Base-by-base conservation (phyloP, 2,888 invertebrate species). In the Nudaria mundana region DNA sequence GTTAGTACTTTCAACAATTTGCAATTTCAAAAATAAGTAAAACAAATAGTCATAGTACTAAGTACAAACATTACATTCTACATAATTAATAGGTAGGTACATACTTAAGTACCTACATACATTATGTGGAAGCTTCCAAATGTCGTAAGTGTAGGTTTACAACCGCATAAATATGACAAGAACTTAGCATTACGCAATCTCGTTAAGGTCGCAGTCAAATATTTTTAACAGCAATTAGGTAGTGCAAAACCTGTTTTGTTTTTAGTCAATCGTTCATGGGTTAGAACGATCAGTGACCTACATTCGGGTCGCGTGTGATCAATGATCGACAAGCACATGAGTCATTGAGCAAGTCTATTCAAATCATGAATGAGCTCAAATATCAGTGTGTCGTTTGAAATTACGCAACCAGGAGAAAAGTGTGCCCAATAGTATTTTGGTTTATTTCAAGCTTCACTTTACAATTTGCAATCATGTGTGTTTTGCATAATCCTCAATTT, bases 301-400 rank as follows among this genome's bases (percentile, higher is more conserved):
- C 54, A 52, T 66, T 60, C 41, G 37, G 56, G 52, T 56, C 54
- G 58, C 50, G 54, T 56, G 59, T 62, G 66, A 69, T 68, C 62
- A 58, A 47, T 59, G 61, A 60, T 63, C 61, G 53, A 59, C 57
- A 59, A 52, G 44, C 54, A 54, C 59, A 62, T 70, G 65, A 60
- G 54, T 53, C 66, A 73, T 80, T 81, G 76, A 62, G 76, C 70
- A 81, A 80, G 63, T 63, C 70, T 69, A 71, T 73, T 69, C 62
- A 67, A 55, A 61, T 55, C 57, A 64, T 72, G 69, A 73, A 75
- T 75, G 66, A 54, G 47, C 48, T 64, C 56, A 71, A 76, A 76
- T 76, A 72, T 71, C 76, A 75, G 54, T 52, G 60, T 69, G 75
- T 65, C 71, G 66, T 66, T 62, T 44, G 44, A 41, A 44, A 50